These are phyloP conservation scores for Andricus quercusramuli DNA, from an alignment of 2,888 invertebrate genomes.

Conservation along the genomic window DNA sequence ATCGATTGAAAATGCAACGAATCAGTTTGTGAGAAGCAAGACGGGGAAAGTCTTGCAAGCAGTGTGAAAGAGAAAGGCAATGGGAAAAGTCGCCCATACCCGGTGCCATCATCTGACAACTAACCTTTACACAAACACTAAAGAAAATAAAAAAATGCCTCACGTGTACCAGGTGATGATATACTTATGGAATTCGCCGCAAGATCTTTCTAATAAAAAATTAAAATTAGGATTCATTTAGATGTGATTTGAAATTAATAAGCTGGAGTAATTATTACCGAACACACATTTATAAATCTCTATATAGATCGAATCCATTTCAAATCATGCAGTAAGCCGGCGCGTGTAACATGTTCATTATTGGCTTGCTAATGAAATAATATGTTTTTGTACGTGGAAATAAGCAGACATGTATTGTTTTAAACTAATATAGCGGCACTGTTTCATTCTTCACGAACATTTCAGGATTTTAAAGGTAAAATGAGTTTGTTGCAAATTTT, in stretches of 20 bases:
- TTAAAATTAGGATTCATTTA: slow-evolving; percentile 23
- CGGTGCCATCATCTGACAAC: slow-evolving; percentile 11
- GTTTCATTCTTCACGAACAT: too few relatives aligned
- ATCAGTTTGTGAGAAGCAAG: slow-evolving; percentile 22
- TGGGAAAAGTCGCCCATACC: slow-evolving; percentile 34
- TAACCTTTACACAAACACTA: slow-evolving; percentile 20
- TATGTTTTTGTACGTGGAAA: too few relatives aligned
- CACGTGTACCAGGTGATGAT: not conserved
- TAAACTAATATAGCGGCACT: too few relatives aligned
- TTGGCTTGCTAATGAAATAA: too few relatives aligned
- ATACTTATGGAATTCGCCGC: not conserved
- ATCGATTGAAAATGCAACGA: slow-evolving; percentile 28
- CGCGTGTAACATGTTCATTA: too few relatives aligned
- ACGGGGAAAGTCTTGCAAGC: slow-evolving; percentile 27
- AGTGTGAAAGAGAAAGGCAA: slow-evolving; percentile 39
- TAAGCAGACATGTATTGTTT: too few relatives aligned
- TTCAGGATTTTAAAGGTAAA: too few relatives aligned
- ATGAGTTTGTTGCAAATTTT: too few relatives aligned
- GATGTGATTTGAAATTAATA: not conserved
- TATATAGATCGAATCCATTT: too few relatives aligned
- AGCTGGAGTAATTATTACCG: not conserved
- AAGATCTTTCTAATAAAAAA: not conserved
- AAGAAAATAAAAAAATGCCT: slow-evolving; percentile 5
- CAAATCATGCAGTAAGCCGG: too few relatives aligned
- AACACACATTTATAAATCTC: not conserved